Percentiles rank a stretch among this genome's conserved stretches.
phyloP scores from a whole-genome alignment of 2,888 invertebrate genomes.

The Boloria selene region DNA sequence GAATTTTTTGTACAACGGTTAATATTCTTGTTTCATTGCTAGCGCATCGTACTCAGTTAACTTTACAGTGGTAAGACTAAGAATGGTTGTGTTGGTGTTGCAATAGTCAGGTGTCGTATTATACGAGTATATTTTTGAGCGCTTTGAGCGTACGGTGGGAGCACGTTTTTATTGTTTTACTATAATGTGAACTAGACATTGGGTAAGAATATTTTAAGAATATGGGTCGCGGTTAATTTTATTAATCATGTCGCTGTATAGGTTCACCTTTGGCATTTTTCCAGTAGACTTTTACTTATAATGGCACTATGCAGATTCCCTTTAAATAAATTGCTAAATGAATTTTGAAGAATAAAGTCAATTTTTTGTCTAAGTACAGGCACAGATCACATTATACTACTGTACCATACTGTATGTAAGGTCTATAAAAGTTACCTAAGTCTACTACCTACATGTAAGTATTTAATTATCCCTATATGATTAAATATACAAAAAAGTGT shows the following conservation, averaged over 20 bases:
- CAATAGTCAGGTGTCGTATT: conserved; percentile 31
- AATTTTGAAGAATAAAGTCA: too few relatives aligned
- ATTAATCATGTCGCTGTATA: conserved; percentile 51
- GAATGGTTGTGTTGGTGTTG: conserved; percentile 8
- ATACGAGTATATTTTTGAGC: conserved; percentile 36
- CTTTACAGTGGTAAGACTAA: conserved; percentile 1
- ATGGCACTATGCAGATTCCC: background rate
- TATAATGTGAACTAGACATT: conserved; percentile 73
- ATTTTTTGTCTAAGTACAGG: too few relatives aligned
- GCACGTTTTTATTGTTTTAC: conserved; percentile 40
- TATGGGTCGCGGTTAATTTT: conserved; percentile 53
- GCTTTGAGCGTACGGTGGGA: conserved; percentile 28
- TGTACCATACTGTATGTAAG: too few relatives aligned
- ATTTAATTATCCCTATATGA: too few relatives aligned
- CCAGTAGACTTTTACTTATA: conserved; percentile 46
- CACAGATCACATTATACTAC: too few relatives aligned
- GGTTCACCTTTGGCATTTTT: conserved; percentile 57
- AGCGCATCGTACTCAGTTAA: background rate
- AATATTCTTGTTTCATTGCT: too few relatives aligned
- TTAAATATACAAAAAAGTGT: too few relatives aligned
- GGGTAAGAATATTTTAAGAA: conserved; percentile 52
- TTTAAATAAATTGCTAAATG: too few relatives aligned
- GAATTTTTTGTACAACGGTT: too few relatives aligned
- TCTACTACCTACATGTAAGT: too few relatives aligned
- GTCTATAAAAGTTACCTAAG: too few relatives aligned